Base-by-base conservation (phyloP, 2,888 invertebrate species). In the Drosophila mimica region DNA sequence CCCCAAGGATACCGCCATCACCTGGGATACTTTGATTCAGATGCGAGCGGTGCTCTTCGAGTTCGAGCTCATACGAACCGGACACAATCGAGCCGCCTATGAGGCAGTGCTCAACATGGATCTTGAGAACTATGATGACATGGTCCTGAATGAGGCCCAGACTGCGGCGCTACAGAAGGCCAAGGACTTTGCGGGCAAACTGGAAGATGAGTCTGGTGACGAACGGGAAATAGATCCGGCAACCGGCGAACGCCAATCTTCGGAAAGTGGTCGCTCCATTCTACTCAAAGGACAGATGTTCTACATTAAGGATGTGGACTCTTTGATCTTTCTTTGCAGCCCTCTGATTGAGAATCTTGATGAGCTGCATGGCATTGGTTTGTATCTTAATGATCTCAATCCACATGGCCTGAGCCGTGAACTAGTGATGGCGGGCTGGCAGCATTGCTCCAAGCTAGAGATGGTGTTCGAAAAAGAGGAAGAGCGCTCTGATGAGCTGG, bases 281-380 rank as follows among this genome's bases (percentile, higher is more conserved):
- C 93, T 97, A 28, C 94, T 98, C 11, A 96, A 97, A 85, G 98
- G 98, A 4, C 97, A 98, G 86, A 97, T 98, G 95, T 95, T 96
- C 83, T 95, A 96, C 87, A 94, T 98, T 15, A 95, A 96, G 43
- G 97, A 98, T 81, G 95, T 97, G 67, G 96, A 97, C 73, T 95
- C 96, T 0, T 95, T 98, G 43, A 96, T 97, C 65, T 98, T 97
- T 91, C 94, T 98, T 1, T 98, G 98, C 91, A 97, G 97, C 87
- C 98, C 98, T 0, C 94, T 98, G 96, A 96, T 98, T 68, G 97
- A 97, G 91, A 96, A 96, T 90, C 94, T 98, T 33, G 97, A 97
- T 76, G 98, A 98, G 89, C 94, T 98, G 46, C 95, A 96, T 33
- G 96, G 96, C 84, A 96, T 97, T 80, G 97, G 97, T 0, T 93